Percentiles rank a stretch among this genome's conserved stretches.
These are phyloP conservation scores for Athalia circularis DNA, from an alignment of 2,888 invertebrate species.

Conservation along the genomic window DNA sequence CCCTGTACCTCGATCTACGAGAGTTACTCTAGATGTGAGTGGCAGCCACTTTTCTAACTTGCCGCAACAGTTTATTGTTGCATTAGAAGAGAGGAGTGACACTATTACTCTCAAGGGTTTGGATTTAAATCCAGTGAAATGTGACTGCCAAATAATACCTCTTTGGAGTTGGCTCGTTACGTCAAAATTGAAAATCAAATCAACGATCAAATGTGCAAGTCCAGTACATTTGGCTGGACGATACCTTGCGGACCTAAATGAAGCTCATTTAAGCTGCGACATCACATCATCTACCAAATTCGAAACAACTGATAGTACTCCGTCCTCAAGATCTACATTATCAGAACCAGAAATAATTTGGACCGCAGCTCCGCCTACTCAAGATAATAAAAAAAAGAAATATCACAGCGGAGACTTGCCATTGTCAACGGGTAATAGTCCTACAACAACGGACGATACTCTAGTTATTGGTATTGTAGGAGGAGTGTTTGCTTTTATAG, in stretches of 20 bases:
- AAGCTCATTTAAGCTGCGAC: conserved; percentile 89
- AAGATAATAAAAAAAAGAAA: conserved; percentile 77
- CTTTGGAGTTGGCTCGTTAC: conserved; percentile 86
- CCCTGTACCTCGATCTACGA: conserved; percentile 90
- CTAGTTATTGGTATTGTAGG: conserved; percentile 97
- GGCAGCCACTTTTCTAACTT: conserved; percentile 87
- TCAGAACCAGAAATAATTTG: conserved; percentile 93
- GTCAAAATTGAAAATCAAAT: conserved; percentile 68
- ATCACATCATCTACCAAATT: conserved; percentile 77
- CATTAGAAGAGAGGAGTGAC: conserved; percentile 88
- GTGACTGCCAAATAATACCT: conserved; percentile 89
- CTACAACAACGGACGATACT: conserved; percentile 90
- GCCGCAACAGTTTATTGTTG: conserved; percentile 85
- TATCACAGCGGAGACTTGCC: conserved; percentile 76
- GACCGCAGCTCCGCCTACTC: conserved; percentile 87
- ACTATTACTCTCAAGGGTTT: conserved; percentile 85
- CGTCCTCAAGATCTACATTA: conserved; percentile 77
- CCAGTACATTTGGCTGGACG: conserved; percentile 84
- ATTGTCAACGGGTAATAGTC: conserved; percentile 76
- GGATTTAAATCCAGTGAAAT: conserved; percentile 87
- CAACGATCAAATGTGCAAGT: conserved; percentile 80
- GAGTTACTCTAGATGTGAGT: conserved; percentile 85
- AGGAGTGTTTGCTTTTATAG: conserved; percentile 93
- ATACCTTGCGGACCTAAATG: conserved; percentile 84
- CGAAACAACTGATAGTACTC: conserved; percentile 72